These are phyloP conservation scores for Mesaphorura yosii DNA, from an alignment of 1,140 invertebrate species.

Conservation along the genomic window DNA sequence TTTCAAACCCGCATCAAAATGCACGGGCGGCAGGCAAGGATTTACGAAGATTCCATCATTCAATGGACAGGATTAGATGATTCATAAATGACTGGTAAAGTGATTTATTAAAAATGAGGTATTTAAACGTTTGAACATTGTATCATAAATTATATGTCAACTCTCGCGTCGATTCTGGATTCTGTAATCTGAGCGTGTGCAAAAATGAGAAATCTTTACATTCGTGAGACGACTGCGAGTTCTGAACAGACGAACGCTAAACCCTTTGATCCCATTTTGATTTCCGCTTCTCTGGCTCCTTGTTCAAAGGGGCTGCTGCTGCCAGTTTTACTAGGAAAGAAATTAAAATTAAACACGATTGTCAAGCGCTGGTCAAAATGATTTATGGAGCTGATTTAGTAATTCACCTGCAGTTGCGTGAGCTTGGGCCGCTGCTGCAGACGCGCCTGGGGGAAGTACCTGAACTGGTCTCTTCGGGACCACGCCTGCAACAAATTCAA, in stretches of 20 bases:
- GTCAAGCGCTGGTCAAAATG: background rate
- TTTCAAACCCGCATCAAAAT: slow-evolving; percentile 58
- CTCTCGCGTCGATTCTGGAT: no score
- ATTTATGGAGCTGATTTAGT: slow-evolving; percentile 34
- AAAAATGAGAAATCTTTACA: no score
- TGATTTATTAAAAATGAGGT: background rate
- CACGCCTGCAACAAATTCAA: slow-evolving; percentile 72
- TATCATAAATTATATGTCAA: no score
- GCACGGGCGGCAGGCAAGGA: slow-evolving; percentile 33
- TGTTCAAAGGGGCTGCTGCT: slow-evolving; percentile 37
- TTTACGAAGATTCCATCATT: slow-evolving; percentile 44
- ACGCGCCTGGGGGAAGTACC: background rate
- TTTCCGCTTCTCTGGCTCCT: slow-evolving; percentile 60
- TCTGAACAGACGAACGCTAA: background rate
- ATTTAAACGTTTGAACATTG: background rate
- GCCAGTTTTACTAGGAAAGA: slow-evolving; percentile 1
- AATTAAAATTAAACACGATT: background rate
- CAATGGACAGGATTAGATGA: slow-evolving; percentile 43
- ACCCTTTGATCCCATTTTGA: slow-evolving; percentile 84
- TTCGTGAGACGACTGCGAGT: background rate
- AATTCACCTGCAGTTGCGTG: slow-evolving; percentile 37
- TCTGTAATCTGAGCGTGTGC: no score
- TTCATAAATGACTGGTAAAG: no score
- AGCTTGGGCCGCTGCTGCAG: background rate
- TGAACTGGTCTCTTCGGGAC: slow-evolving; percentile 47